phyloP scores from a whole-genome alignment of 1,140 invertebrate genomes.

The Parapsyche elsis region DNA sequence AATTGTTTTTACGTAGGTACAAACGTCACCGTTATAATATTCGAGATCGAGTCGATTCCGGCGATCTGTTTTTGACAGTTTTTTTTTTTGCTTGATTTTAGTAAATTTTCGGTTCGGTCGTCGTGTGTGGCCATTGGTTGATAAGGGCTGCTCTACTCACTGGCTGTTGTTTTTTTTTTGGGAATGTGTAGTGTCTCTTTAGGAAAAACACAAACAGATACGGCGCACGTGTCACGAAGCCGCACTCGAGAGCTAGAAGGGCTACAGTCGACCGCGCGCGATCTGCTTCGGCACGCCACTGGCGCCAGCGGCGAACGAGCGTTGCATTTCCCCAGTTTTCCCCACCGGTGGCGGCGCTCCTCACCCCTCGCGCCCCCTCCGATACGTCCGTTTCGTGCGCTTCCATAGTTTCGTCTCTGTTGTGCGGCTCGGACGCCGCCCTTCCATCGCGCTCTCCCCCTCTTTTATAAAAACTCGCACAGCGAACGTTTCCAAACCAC shows the following conservation, averaged over 20 bases:
- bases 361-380: conserved; percentile 19
- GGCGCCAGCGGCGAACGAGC: conserved; percentile 16
- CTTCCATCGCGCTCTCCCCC: conserved; percentile 51
- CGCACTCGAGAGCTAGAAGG: background rate
- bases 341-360: background rate
- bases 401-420: conserved; percentile 43
- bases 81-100: too few relatives aligned
- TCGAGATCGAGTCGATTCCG: too few relatives aligned
- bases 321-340: conserved; percentile 26
- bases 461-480: conserved; percentile 50
- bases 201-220: background rate
- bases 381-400: background rate
- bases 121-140: background rate
- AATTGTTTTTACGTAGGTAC: background rate
- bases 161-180: background rate
- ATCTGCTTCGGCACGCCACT: conserved; percentile 25
- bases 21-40: too few relatives aligned
- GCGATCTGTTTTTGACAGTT: too few relatives aligned
- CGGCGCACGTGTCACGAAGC: background rate
- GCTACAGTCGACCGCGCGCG: background rate
- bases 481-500: conserved; percentile 50
- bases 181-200: background rate
- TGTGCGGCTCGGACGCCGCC: conserved; percentile 48
- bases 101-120: background rate
- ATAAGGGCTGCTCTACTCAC: background rate